Conservation (phyloP, 2,113 vertebrate species). For the Stictonetta naevosa region DNA sequence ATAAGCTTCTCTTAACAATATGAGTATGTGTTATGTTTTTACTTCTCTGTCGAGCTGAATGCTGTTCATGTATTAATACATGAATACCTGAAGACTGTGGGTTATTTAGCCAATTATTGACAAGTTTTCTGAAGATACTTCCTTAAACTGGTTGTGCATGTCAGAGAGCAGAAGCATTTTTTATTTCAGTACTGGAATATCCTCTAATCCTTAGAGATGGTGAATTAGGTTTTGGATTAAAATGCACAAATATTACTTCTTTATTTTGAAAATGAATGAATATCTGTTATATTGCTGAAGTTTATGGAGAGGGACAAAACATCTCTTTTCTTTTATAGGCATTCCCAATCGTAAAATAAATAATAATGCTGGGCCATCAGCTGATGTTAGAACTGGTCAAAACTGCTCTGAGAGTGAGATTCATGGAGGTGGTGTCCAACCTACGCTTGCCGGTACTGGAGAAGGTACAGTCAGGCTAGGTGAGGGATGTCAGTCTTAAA, state of each 20-base stretch:
- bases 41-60: neutral
- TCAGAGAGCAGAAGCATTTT: neutral
- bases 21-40: neutral
- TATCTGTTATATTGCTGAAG: neutral
- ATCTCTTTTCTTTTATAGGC: constrained; percentile 67
- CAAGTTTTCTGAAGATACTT: neutral
- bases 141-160: neutral
- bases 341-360: constrained; percentile 87
- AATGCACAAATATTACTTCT: neutral
- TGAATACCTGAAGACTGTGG: neutral
- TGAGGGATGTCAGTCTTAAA: constrained; percentile 66
- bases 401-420: constrained; percentile 80
- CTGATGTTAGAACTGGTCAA: constrained; percentile 79
- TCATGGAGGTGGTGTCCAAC: constrained; percentile 74
- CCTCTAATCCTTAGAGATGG: neutral
- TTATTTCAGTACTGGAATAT: neutral
- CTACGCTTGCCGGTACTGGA: constrained; percentile 77
- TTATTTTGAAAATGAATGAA: neutral
- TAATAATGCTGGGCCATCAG: constrained; percentile 54
- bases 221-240: neutral
- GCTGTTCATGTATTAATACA: neutral
- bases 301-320: neutral
- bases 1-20: neutral
- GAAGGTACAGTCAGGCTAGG: constrained; percentile 84
- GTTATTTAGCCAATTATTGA: neutral